Evolutionary conservation across 2,113 vertebrate genomes (phyloP), one percentile per base, ranked within the genome.

Genomic region (Thinocorus orbignyianus): DNA sequence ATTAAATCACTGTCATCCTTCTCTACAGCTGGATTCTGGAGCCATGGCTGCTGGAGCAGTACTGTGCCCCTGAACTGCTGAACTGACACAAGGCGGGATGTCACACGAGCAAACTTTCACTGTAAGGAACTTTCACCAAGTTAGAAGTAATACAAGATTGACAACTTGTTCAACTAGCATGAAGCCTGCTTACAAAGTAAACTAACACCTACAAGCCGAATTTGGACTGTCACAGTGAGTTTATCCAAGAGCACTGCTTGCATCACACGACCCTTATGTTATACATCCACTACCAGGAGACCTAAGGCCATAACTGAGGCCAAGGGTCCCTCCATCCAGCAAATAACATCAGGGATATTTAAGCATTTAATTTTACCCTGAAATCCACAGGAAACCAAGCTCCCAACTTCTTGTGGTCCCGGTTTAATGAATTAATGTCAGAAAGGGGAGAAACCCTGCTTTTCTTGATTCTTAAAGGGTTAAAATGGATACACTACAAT

Each of bases 1-100:
- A 74, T 42, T 44, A 44, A n/a, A 65, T 51, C 60, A 25, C 35
- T 44, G 28, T 16, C 24, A 49, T n/a, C 35, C 72, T 58, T 62
- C 49, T 30, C 41, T 58, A 28, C 61, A 30, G 6, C 15, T 11
- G 7, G 25, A 73, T 35, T 49, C 44, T 30, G n/a, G 7, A 62
- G n/a, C 49, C 9, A 5, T 0, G 31, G 54, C 62, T 41, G 18
- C 3, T 0, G 35, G 51, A 71, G 16, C 41, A 18, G 51, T 39
- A 14, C 24, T 14, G 30, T 1, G 11, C 9, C 33, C 5, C 2
- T 3, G 14, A 12, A 11, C 28, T 25, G 18, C n/a, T 66, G 11
- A 72, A 14, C 10, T 11, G 18, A 19, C 46, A 28, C 25, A 7
- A 42, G 22, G 16, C 2, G 11, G 6, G 48, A 69, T 31, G 33